These are phyloP conservation scores for Acrobasis consociella DNA, from an alignment of 2,888 invertebrate species.

Conservation along the genomic window DNA sequence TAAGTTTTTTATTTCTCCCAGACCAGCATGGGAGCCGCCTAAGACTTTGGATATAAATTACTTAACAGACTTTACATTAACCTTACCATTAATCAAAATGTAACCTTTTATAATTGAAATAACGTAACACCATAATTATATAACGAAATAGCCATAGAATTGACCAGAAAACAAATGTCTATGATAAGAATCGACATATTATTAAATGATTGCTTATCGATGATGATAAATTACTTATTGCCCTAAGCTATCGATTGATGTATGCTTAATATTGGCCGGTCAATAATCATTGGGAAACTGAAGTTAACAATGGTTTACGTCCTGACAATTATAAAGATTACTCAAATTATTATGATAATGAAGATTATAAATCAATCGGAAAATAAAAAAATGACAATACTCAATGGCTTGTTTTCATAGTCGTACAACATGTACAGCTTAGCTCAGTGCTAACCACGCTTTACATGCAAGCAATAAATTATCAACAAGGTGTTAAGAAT, in stretches of 20 bases:
- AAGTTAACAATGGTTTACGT: neutral
- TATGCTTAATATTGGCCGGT: constrained; percentile 6
- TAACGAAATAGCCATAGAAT: constrained; percentile 24
- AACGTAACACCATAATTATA: constrained; percentile 22
- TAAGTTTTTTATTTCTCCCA: too few relatives aligned
- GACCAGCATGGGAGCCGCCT: too few relatives aligned
- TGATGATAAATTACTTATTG: constrained; percentile 37
- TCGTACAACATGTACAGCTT: constrained; percentile 11
- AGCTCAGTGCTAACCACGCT: constrained; percentile 31
- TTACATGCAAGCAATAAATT: constrained; percentile 50
- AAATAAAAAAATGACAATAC: neutral
- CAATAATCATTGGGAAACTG: constrained; percentile 11
- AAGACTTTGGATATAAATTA: neutral
- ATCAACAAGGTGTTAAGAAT: constrained; percentile 58
- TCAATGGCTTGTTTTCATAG: neutral
- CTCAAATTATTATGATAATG: too few relatives aligned
- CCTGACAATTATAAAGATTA: neutral
- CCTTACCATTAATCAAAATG: constrained; percentile 12
- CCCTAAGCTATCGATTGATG: constrained; percentile 20
- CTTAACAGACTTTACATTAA: neutral
- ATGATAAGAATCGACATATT: constrained; percentile 41
- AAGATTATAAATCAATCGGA: neutral
- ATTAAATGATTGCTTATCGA: constrained; percentile 39
- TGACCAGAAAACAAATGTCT: constrained; percentile 34
- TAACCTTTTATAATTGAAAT: constrained; percentile 22